Evolutionary conservation across 2,888 invertebrate genomes (phyloP).

Genomic region (Pyrrhia umbra): DNA sequence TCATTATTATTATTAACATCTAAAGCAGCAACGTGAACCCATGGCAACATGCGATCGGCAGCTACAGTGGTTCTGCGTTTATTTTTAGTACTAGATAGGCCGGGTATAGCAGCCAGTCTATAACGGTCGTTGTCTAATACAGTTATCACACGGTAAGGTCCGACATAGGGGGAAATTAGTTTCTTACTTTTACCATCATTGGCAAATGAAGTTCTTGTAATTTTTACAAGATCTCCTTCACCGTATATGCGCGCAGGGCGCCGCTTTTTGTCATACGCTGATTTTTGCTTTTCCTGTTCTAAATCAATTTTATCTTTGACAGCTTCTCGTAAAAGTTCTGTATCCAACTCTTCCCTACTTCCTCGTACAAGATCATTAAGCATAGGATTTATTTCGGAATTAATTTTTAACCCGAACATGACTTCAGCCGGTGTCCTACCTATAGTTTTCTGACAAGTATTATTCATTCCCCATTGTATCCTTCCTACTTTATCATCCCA

Average conservation of each 20-base stretch:
- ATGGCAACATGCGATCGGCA: constrained; percentile 13
- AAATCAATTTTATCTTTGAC: constrained; percentile 34
- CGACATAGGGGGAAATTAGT: constrained; percentile 42
- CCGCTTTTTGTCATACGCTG: constrained; percentile 38
- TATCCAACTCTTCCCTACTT: constrained; percentile 40
- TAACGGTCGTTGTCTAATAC: constrained; percentile 44
- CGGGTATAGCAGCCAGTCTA: not conserved
- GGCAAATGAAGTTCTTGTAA: constrained; percentile 37
- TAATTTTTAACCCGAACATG: constrained; percentile 17
- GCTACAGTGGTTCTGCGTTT: constrained; percentile 1
- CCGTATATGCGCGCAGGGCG: constrained; percentile 44
- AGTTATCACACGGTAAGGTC: constrained; percentile 43
- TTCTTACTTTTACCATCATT: constrained; percentile 60
- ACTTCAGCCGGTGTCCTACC: constrained; percentile 20
- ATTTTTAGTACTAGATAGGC: not conserved
- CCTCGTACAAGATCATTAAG: too few species aligned
- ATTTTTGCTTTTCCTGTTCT: constrained; percentile 42
- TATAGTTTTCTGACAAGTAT: constrained; percentile 16
- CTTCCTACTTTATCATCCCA: constrained; percentile 19
- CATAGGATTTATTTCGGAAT: constrained; percentile 3
- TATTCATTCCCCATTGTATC: constrained; percentile 27
- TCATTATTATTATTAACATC: constrained; percentile 1
- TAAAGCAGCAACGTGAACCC: constrained; percentile 13
- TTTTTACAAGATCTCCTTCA: constrained; percentile 54
- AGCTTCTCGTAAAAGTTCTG: constrained; percentile 3